Evolutionary conservation across 2,113 vertebrate species (phyloP).

Genomic region (Antechinus stuartii): DNA sequence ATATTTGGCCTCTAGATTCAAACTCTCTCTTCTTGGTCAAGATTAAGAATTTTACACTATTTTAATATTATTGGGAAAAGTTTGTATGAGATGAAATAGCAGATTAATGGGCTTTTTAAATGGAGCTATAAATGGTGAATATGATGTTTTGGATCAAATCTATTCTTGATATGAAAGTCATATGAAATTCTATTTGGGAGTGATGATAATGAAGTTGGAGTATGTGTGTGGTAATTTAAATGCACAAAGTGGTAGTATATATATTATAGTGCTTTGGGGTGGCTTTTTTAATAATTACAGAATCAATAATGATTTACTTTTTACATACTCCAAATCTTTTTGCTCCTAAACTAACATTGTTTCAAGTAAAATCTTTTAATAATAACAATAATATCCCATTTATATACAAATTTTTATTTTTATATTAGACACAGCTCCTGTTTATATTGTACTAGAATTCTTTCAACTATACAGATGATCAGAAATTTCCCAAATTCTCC

Average conservation of each 20-base stretch:
- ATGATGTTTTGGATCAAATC: not conserved
- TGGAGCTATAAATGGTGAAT: not conserved
- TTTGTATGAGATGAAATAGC: not conserved
- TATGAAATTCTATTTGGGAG: not conserved
- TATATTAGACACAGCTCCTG: not conserved
- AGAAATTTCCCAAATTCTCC: not conserved
- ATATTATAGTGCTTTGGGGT: not conserved
- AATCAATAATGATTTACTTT: not conserved
- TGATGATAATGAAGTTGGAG: not conserved
- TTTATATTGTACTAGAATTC: not conserved
- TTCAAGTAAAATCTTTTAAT: not conserved
- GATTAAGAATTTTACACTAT: not conserved
- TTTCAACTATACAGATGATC: not conserved
- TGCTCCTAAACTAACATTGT: not conserved
- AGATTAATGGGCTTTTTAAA: not conserved
- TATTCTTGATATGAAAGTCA: not conserved
- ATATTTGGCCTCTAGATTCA: not conserved
- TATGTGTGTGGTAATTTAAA: not conserved
- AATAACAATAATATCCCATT: not conserved
- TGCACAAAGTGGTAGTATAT: not conserved
- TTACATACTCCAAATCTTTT: not conserved
- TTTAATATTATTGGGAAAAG: not conserved
- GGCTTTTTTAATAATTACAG: not conserved
- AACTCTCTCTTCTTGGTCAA: not conserved
- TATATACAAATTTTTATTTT: not conserved